These are phyloP conservation scores for Rhinoderma darwinii DNA, from an alignment of 2,113 vertebrate species.

Conservation along the genomic window DNA sequence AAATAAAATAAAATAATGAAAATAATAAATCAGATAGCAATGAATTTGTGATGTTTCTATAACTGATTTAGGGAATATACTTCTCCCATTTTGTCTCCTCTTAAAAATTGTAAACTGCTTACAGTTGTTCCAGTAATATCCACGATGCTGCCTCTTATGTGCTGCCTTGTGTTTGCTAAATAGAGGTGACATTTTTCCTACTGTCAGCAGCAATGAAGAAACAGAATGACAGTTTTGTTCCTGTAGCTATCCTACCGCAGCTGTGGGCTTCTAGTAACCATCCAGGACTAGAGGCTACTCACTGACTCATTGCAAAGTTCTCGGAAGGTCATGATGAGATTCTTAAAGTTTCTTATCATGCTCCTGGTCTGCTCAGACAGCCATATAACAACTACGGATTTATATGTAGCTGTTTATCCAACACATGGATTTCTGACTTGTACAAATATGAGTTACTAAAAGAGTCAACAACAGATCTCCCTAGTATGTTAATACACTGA, in stretches of 20 bases:
- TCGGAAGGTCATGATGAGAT: conserved; percentile 11
- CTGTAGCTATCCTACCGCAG: conserved; percentile 31
- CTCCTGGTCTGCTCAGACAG: background rate
- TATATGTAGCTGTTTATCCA: background rate
- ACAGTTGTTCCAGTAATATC: background rate
- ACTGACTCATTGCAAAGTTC: conserved; percentile 23
- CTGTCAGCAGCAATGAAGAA: conserved; percentile 38
- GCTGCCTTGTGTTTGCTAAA: conserved; percentile 8
- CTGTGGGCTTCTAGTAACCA: conserved; percentile 1
- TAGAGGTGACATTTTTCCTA: conserved; percentile 34
- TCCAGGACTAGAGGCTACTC: background rate
- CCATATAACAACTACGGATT: background rate
- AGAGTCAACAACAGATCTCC: too few species aligned
- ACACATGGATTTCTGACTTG: background rate
- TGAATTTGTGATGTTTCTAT: background rate
- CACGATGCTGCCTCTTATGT: background rate
- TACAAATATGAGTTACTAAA: background rate
- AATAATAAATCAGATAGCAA: background rate
- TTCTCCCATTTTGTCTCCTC: background rate
- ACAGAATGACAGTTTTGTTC: conserved; percentile 33
- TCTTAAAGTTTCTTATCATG: conserved; percentile 9
- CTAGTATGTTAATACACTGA: too few species aligned
- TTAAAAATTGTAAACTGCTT: background rate
- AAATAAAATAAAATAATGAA: background rate
- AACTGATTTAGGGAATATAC: too few species aligned